Percentiles rank a stretch among this genome's conserved stretches.
phyloP scores from a whole-genome alignment of 2,888 invertebrate genomes.

The Cynaeus angustus region DNA sequence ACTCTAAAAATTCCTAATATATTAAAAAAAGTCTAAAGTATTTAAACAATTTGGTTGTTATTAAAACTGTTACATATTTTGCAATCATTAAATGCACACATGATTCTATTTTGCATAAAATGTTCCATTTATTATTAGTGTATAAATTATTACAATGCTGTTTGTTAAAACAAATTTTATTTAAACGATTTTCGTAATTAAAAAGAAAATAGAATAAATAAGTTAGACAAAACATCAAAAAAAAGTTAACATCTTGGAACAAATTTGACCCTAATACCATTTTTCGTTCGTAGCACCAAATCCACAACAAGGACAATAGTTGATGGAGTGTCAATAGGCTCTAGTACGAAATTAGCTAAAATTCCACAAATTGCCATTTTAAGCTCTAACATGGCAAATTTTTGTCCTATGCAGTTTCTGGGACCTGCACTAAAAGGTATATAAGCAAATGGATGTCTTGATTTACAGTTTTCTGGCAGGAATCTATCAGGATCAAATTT shows the following conservation, averaged over 20 bases:
- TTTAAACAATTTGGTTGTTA: too few relatives aligned
- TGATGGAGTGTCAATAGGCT: background rate
- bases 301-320: background rate
- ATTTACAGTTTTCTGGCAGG: background rate
- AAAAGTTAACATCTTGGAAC: background rate
- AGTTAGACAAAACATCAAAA: too few relatives aligned
- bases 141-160: too few relatives aligned
- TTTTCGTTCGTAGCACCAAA: constrained; percentile 6
- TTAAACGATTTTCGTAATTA: too few relatives aligned
- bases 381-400: constrained; percentile 3
- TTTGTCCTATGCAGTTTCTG: constrained; percentile 20
- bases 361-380: constrained; percentile 4
- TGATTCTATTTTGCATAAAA: too few relatives aligned
- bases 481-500: constrained; percentile 28
- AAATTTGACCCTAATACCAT: background rate
- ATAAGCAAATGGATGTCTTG: constrained; percentile 8
- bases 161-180: too few relatives aligned
- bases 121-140: too few relatives aligned
- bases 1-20: too few relatives aligned
- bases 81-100: too few relatives aligned
- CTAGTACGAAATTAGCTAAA: constrained; percentile 4
- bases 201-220: too few relatives aligned
- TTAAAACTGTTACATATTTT: too few relatives aligned
- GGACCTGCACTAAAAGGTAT: constrained; percentile 14
- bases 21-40: too few relatives aligned